phyloP scores from a whole-genome alignment of 2,797 vertebrate species.

The Dallia pectoralis region DNA sequence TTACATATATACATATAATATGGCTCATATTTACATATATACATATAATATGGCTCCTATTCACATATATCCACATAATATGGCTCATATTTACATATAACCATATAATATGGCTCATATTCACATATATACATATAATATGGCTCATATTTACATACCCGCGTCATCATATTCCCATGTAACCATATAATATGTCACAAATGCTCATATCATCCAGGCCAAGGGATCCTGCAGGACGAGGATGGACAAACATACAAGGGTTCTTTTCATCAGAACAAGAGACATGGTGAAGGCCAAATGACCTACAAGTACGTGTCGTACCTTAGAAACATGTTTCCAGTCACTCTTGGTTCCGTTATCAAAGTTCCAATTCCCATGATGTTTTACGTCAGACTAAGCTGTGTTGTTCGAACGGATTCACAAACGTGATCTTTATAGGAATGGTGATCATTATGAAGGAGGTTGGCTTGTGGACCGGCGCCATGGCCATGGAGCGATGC shows the following conservation, averaged over 20 bases:
- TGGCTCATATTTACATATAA: too few relatives aligned
- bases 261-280: slow-evolving; percentile 61
- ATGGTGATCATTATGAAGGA: slow-evolving; percentile 66
- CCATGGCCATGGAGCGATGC: slow-evolving; percentile 69
- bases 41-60: too few relatives aligned
- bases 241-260: slow-evolving; percentile 62
- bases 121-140: too few relatives aligned
- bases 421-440: slow-evolving; percentile 46
- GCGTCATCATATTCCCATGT: too few relatives aligned
- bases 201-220: slow-evolving; percentile 41
- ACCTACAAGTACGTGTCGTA: slow-evolving; percentile 47
- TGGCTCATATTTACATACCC: too few relatives aligned
- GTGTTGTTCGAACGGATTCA: neutral
- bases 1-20: too few relatives aligned
- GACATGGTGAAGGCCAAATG: slow-evolving; percentile 62
- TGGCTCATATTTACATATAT: too few relatives aligned
- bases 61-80: too few relatives aligned
- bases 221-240: slow-evolving; percentile 54
- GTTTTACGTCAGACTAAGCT: too few relatives aligned
- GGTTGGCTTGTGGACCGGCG: slow-evolving; percentile 66
- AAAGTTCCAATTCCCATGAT: neutral
- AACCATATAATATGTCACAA: too few relatives aligned
- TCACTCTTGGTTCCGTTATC: neutral
- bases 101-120: too few relatives aligned
- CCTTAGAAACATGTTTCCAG: neutral